A percentile compares a stretch with the other conserved stretches of the same genome.
These are phyloP conservation scores for Aurelia sp. DNA, from an alignment of 30 jellyfish, hydroid and myxozoan genomes.

Conservation along the genomic window DNA sequence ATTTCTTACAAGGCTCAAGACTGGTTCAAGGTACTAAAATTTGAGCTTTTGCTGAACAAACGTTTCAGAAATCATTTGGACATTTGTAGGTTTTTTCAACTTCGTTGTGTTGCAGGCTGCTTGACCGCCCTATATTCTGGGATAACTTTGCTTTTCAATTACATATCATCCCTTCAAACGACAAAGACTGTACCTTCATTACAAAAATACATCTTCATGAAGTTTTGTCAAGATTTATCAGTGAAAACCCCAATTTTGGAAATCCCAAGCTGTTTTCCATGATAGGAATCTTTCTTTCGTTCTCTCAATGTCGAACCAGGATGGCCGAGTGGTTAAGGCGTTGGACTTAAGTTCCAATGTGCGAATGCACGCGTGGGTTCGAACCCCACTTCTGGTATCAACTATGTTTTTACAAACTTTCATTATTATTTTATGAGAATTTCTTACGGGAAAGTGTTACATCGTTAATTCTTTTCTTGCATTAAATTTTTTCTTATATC, in stretches of 20 bases:
- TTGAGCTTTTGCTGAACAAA: too few relatives aligned
- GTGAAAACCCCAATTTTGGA: neutral
- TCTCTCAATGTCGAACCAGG: constrained; percentile 53
- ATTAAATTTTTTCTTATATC: neutral
- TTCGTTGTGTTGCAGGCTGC: too few relatives aligned
- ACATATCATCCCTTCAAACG: too few relatives aligned
- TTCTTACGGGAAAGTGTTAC: neutral
- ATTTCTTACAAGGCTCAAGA: too few relatives aligned
- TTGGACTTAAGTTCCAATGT: constrained; percentile 95
- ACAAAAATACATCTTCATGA: too few relatives aligned
- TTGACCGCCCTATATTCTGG: too few relatives aligned
- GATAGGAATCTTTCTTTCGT: neutral
- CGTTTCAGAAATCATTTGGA: too few relatives aligned
- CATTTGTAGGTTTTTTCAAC: too few relatives aligned
- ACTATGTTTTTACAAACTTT: neutral
- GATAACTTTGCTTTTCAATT: too few relatives aligned
- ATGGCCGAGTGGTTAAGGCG: constrained; percentile 99
- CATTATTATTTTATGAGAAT: neutral
- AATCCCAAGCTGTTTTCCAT: neutral
- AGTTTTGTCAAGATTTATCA: too few relatives aligned
- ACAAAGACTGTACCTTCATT: too few relatives aligned
- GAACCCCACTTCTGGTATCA: constrained; percentile 95
- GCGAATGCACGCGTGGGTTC: constrained; percentile 99
- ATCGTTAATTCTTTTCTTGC: neutral
- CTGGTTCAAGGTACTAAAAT: too few relatives aligned